Evolutionary conservation across 2,888 invertebrate genomes (phyloP), one percentile per base, ranked within the genome.

Genomic region (Leptopterna dolabrata): DNA sequence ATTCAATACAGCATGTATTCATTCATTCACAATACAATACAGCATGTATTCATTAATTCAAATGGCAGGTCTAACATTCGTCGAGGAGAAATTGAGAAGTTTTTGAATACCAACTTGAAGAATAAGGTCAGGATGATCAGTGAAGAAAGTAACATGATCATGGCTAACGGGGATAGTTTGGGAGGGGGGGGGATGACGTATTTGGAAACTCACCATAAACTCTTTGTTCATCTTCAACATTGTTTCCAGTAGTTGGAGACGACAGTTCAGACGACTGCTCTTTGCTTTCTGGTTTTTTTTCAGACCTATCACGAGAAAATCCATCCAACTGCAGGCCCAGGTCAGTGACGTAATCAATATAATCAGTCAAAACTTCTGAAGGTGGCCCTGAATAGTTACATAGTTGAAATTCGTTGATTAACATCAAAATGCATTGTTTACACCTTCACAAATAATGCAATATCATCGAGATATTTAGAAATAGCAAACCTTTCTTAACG

Each of bases 401-500:
- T 51, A n/a, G n/a, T n/a, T n/a, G n/a, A n/a, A n/a, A n/a, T n/a
- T n/a, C n/a, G n/a, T n/a, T n/a, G n/a, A n/a, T n/a, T n/a, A n/a
- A n/a, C n/a, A n/a, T n/a, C n/a, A n/a, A n/a, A n/a, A n/a, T n/a
- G n/a, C n/a, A n/a, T n/a, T n/a, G n/a, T 27, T 51, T 27, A 71
- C 24, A 2, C 7, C 7, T 71, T 24, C 0, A 9, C 14, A 16
- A 27, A 71, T 71, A 19, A 51, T 16, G 51, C 4, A 51, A n/a
- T 45, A n/a, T 0, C 0, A 51, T n/a, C 6, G 19, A 6, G 16
- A 19, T 30, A 76, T 1, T 36, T 30, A 30, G 24, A 63, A 83
- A 63, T 29, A 29, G 9, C 55, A 71, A 89, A 94, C 95, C 97
- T 91, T 94, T 93, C 88, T 93, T 92, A 9, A 93, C 91, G 63